These are phyloP conservation scores for Halcyon smyrnensis DNA, from an alignment of 2,797 vertebrate genomes.

Conservation along the genomic window DNA sequence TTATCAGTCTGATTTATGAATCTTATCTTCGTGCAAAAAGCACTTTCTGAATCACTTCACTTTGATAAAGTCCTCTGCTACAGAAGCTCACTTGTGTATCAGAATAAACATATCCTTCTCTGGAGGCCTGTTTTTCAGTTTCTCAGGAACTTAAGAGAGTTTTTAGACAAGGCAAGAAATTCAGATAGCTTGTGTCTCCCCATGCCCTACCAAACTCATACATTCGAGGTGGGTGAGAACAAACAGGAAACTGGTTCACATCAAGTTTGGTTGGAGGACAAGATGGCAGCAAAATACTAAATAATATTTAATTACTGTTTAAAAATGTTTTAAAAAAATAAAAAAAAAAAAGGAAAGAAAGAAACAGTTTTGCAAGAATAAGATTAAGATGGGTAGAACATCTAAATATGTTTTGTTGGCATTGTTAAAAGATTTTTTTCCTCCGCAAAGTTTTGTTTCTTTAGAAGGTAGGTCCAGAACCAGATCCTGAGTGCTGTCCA, in stretches of 20 bases:
- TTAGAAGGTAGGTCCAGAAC: background rate
- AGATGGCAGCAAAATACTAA: background rate
- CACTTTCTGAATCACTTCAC: background rate
- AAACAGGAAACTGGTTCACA: background rate
- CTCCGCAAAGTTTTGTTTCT: background rate
- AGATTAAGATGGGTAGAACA: background rate
- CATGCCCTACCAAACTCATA: fast-evolving
- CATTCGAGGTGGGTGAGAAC: background rate
- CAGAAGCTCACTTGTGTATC: background rate
- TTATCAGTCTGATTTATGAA: background rate
- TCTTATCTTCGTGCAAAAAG: background rate
- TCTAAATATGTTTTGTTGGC: background rate
- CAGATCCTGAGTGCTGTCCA: background rate
- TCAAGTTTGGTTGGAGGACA: background rate
- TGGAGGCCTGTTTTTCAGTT: background rate
- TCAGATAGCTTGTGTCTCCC: background rate
- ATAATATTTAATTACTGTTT: background rate
- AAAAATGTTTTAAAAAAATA: background rate
- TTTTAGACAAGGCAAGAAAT: background rate
- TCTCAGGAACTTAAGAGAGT: background rate
- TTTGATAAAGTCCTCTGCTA: background rate
- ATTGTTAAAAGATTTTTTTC: background rate
- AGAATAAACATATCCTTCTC: background rate
- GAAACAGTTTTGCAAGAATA: background rate
- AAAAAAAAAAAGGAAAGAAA: background rate